Evolutionary conservation across 2,113 vertebrate genomes (phyloP).

Genomic region (Opisthocomus hoazin): DNA sequence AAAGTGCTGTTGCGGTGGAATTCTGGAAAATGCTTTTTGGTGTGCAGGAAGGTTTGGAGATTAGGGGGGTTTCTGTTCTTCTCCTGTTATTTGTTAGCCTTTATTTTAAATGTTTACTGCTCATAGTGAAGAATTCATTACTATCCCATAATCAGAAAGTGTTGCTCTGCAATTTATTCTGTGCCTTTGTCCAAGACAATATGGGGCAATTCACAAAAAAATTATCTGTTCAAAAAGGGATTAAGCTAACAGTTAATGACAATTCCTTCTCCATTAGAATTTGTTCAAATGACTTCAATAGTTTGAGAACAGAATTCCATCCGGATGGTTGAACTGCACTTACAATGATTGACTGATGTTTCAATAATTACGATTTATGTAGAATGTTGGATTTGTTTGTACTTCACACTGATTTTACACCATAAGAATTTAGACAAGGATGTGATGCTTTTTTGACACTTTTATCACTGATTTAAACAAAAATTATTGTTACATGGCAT

Average conservation of each 20-base stretch:
- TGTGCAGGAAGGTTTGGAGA: background rate
- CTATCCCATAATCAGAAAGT: background rate
- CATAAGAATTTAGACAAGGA: background rate
- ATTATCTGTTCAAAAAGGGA: background rate
- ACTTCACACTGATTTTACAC: background rate
- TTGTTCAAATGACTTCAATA: background rate
- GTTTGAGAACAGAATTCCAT: background rate
- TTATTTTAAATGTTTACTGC: background rate
- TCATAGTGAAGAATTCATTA: background rate
- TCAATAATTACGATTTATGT: background rate
- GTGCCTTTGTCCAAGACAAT: background rate
- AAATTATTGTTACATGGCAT: background rate
- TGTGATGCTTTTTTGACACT: background rate
- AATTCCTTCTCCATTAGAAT: background rate
- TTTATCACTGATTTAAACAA: background rate
- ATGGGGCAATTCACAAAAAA: background rate
- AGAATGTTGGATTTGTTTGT: background rate
- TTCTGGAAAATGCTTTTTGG: background rate
- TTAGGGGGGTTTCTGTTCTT: background rate
- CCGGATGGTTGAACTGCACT: rapidly evolving
- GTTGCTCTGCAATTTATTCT: background rate
- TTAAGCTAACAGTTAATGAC: background rate
- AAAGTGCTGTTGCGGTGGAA: background rate
- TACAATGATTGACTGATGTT: background rate
- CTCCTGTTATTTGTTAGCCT: background rate